Base-by-base conservation (phyloP, 23 tunicate genomes). In the Diplosoma virens region DNA sequence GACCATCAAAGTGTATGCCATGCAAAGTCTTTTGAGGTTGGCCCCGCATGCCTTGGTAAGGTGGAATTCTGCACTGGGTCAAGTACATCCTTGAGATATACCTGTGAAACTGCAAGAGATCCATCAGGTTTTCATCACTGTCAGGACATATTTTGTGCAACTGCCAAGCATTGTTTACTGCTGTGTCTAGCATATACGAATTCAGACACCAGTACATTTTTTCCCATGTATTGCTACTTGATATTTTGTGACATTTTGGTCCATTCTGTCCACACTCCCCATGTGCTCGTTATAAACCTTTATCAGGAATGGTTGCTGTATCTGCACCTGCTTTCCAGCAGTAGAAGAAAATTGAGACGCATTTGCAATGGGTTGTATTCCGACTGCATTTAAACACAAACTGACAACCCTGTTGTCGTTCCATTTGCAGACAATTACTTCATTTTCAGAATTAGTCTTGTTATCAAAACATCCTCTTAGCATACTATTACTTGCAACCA, bases 311-410 rank as follows among this genome's bases (percentile, higher is more conserved):
- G 69, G 36, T 63, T 25, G 69, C 17, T 63, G 35, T 26, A 63
- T 63, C 30, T 63, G 69, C 69, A 63, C 69, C 9, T 35, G 69
- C 69, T 63, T 63, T n/a, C n/a, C n/a, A n/a, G n/a, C n/a, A n/a
- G n/a, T n/a, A n/a, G n/a, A n/a, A n/a, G n/a, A n/a, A n/a, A n/a
- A n/a, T n/a, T n/a, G n/a, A n/a, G n/a, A n/a, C n/a, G n/a, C n/a
- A n/a, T n/a, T n/a, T n/a, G n/a, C n/a, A n/a, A n/a, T n/a, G n/a
- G n/a, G n/a, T n/a, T n/a, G n/a, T n/a, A n/a, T n/a, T n/a, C n/a
- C n/a, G n/a, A n/a, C n/a, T n/a, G n/a, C n/a, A n/a, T n/a, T n/a
- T n/a, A n/a, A n/a, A n/a, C n/a, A n/a, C n/a, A n/a, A n/a, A n/a
- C n/a, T n/a, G n/a, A n/a, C n/a, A n/a, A n/a, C n/a, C n/a, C n/a